Base-by-base conservation (phyloP, 2,113 vertebrate genomes). In the Boulengeromyrus knoepffleri region DNA sequence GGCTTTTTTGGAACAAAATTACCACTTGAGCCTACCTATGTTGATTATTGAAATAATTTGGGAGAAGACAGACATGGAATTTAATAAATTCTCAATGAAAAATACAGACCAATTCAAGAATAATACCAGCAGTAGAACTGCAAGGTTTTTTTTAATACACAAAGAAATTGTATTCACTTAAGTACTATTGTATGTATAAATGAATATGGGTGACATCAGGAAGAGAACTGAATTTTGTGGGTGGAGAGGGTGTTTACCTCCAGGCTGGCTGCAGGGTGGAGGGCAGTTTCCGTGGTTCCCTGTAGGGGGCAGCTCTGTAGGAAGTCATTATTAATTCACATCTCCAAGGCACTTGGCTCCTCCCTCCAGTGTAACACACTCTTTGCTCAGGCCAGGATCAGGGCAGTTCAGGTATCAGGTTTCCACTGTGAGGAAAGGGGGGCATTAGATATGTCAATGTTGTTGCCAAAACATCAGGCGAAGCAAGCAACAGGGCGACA, bases 221-320 rank as follows among this genome's bases (percentile, higher is more conserved):
- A 85, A 17, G n/a, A 87, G 66, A 17, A 50, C 13, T 49, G 42
- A 53, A 49, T n/a, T 42, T 49, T 47, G 24, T 36, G 42, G 52
- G 53, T 2, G 8, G 24, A 89, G n/a, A n/a, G 62, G 27, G 21
- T n/a, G 10, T 93, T 2, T 95, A 97, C 97, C 97, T 96, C 93
- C 95, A 96, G 90, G 91, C 92, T 88, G 95, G 92, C 85, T 95
- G 94, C 91, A 93, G 95, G 92, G 94, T 92, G 93, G 93, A 90
- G 62, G 95, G 87, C 1, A 92, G 92, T 85, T 93, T 96, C 91
- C 95, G 91, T 4, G 93, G 95, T 94, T 96, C 94, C 94, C 96
- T 94, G 94, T 96, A 96, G 96, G 94, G 95, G 91, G 95, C 95
- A 93, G 96, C 95, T 96, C 95, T 94, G 93, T 94, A 94, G 95